Evolutionary conservation across 1,140 invertebrate species (phyloP).

Genomic region (Copidosoma floridanum): DNA sequence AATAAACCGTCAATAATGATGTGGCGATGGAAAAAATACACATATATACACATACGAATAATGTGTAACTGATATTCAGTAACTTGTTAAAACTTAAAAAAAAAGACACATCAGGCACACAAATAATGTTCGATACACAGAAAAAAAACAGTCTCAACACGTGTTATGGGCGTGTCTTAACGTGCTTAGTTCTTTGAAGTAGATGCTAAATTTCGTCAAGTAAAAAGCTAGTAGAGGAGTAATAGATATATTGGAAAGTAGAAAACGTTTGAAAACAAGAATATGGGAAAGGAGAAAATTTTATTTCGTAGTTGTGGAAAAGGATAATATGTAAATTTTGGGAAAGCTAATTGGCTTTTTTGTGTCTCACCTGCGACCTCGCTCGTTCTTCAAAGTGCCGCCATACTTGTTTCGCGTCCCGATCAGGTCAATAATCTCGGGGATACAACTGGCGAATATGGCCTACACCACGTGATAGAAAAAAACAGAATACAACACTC

Average conservation of each 20-base stretch:
- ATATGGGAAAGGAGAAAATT: background rate
- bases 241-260: slow-evolving; percentile 11
- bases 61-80: no score
- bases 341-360: slow-evolving; percentile 53
- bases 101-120: slow-evolving; percentile 31
- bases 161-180: slow-evolving; percentile 18
- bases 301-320: slow-evolving; percentile 1
- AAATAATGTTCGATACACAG: slow-evolving; percentile 28
- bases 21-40: background rate
- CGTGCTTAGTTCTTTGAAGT: slow-evolving; percentile 5
- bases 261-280: slow-evolving; percentile 18
- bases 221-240: slow-evolving; percentile 14
- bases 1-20: background rate
- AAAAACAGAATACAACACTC: slow-evolving; percentile 63
- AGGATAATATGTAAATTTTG: slow-evolving; percentile 15
- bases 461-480: slow-evolving; percentile 77
- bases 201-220: slow-evolving; percentile 6
- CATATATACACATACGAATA: background rate
- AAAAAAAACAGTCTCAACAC: slow-evolving; percentile 14
- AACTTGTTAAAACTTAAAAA: slow-evolving; percentile 18
- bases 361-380: slow-evolving; percentile 95
- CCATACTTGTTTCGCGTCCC: slow-evolving; percentile 99
- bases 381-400: slow-evolving; percentile 98
- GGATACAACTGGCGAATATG: slow-evolving; percentile 99
- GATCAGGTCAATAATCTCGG: slow-evolving; percentile 99